These are phyloP conservation scores for Apodemia mormo DNA, from an alignment of 2,888 invertebrate species.

Conservation along the genomic window DNA sequence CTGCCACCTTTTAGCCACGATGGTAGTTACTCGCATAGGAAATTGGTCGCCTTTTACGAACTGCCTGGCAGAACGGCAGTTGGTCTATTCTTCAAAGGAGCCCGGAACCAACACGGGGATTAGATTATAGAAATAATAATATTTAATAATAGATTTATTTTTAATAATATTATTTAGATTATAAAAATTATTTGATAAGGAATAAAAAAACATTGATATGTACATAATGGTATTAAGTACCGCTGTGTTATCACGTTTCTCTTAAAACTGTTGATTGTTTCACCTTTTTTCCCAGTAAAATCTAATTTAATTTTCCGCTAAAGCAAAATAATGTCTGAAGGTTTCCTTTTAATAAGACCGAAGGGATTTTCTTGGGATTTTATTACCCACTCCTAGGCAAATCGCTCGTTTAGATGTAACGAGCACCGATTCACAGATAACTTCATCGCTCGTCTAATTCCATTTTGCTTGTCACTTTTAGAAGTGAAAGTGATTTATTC, in stretches of 20 bases:
- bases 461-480: conserved; percentile 7
- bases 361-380: conserved; percentile 37
- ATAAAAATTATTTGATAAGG: too few relatives aligned
- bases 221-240: background rate
- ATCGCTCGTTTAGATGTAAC: conserved; percentile 61
- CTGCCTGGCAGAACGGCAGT: too few relatives aligned
- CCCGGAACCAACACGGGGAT: too few relatives aligned
- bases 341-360: conserved; percentile 38
- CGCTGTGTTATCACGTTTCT: background rate
- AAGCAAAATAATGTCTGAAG: conserved; percentile 35
- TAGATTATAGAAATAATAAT: too few relatives aligned
- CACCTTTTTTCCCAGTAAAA: background rate
- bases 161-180: too few relatives aligned
- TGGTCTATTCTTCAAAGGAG: too few relatives aligned
- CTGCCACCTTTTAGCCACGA: too few relatives aligned
- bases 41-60: too few relatives aligned
- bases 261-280: background rate
- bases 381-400: conserved; percentile 47
- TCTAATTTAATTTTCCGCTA: conserved; percentile 33
- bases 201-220: too few relatives aligned
- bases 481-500: background rate
- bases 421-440: conserved; percentile 60
- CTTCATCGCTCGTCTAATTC: conserved; percentile 37
- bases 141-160: too few relatives aligned
- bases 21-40: too few relatives aligned